Conservation (phyloP, 2,113 vertebrate species). For the Phyllostomus hastatus region DNA sequence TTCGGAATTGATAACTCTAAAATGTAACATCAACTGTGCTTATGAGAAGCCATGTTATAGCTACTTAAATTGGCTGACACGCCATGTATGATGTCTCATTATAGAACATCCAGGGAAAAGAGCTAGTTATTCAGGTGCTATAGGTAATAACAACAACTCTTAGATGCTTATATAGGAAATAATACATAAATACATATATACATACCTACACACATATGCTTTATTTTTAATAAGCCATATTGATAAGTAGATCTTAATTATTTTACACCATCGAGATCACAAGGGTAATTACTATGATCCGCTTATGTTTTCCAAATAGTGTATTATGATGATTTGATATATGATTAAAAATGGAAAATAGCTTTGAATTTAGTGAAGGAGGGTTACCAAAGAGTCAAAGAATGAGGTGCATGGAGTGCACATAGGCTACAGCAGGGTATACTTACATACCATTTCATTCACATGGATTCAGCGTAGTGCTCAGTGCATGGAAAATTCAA, state of each 20-base stretch:
- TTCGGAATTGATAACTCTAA: background rate
- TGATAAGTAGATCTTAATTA: conserved; percentile 51
- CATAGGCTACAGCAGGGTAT: background rate
- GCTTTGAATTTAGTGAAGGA: background rate
- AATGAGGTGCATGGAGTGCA: background rate
- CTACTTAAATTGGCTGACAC: background rate
- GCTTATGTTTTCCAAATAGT: conserved; percentile 53
- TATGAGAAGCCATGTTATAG: background rate
- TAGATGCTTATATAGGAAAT: background rate
- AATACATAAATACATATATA: background rate
- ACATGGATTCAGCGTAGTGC: background rate
- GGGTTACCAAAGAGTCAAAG: background rate
- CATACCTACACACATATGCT: background rate
- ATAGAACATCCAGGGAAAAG: background rate
- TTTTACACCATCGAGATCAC: conserved; percentile 33
- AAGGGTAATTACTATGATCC: conserved; percentile 36
- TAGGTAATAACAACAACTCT: background rate
- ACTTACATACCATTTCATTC: background rate
- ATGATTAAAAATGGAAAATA: conserved; percentile 27
- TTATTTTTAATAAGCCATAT: conserved; percentile 41
- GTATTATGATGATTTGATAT: background rate
- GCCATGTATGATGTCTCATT: background rate
- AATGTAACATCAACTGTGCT: background rate
- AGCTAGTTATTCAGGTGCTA: background rate
- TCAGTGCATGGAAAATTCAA: background rate